These are phyloP conservation scores for Cryptocephalus moraei DNA, from an alignment of 2,888 invertebrate genomes.

Conservation along the genomic window DNA sequence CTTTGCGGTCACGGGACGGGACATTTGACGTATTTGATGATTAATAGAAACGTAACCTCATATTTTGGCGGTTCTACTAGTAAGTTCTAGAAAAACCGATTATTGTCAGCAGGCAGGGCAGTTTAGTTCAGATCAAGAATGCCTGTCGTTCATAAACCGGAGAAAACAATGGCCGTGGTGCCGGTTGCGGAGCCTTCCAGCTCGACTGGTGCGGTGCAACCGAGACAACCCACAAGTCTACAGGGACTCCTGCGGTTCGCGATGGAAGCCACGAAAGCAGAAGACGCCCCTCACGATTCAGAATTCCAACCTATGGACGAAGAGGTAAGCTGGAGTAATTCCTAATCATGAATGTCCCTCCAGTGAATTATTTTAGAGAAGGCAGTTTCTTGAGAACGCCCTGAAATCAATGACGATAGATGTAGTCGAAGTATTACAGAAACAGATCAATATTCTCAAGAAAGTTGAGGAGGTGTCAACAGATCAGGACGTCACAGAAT, in stretches of 20 bases:
- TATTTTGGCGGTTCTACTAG: too few relatives aligned
- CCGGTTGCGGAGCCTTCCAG: conserved; percentile 1
- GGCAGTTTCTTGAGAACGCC: conserved; percentile 61
- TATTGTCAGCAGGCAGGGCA: too few relatives aligned
- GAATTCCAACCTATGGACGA: conserved; percentile 50
- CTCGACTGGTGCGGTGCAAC: conserved; percentile 9
- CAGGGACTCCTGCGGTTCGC: conserved; percentile 57
- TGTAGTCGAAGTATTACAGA: conserved; percentile 54
- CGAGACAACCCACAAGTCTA: conserved; percentile 31
- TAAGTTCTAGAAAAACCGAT: too few relatives aligned
- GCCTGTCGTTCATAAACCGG: conserved; percentile 7
- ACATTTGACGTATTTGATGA: too few relatives aligned
- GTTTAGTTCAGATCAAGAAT: background rate
- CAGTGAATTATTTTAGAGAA: conserved; percentile 44
- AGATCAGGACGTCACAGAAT: conserved; percentile 47
- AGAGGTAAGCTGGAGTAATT: conserved; percentile 41
- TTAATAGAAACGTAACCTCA: too few relatives aligned
- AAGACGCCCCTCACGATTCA: conserved; percentile 45
- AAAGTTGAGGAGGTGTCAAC: conserved; percentile 38
- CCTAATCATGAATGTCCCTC: background rate
- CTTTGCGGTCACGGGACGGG: too few relatives aligned
- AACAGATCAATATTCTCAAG: conserved; percentile 49
- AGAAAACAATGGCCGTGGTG: conserved; percentile 8
- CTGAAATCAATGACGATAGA: conserved; percentile 60
- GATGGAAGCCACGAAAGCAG: conserved; percentile 54